Conservation (phyloP, 2,113 vertebrate genomes). For the Ondatra zibethicus region DNA sequence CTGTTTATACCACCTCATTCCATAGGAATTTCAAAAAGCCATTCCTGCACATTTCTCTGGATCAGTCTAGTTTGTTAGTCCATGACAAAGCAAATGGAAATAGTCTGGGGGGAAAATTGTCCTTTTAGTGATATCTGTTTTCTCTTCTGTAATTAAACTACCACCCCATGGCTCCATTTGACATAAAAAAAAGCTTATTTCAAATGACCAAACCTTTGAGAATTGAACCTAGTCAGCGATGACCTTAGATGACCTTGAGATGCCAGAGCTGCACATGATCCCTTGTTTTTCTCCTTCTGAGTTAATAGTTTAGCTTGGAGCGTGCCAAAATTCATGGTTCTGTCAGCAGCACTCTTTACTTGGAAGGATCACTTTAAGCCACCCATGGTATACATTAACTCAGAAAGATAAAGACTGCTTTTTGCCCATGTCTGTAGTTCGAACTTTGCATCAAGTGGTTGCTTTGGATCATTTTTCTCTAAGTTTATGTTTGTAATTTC, state of each 20-base stretch:
- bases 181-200: constrained; percentile 10
- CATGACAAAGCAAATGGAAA: constrained; percentile 11
- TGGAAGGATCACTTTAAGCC: constrained; percentile 30
- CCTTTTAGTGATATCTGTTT: not conserved
- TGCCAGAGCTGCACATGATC: not conserved
- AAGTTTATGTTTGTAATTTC: constrained; percentile 48
- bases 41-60: constrained; percentile 22
- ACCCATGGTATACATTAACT: not conserved
- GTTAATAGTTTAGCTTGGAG: constrained; percentile 16
- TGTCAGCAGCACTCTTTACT: constrained; percentile 33
- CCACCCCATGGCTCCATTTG: not conserved
- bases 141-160: constrained; percentile 26
- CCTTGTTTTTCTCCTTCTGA: constrained; percentile 39
- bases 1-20: constrained; percentile 30
- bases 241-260: constrained; percentile 48
- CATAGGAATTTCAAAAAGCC: constrained; percentile 55
- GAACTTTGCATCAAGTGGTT: not conserved
- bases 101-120: not conserved
- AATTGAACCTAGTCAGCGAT: constrained; percentile 17
- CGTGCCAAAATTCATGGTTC: constrained; percentile 38
- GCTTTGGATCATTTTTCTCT: constrained; percentile 22
- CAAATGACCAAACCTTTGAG: constrained; percentile 22
- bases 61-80: constrained; percentile 44
- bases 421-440: not conserved
- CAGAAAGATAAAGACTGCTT: constrained; percentile 52